Percentiles rank a stretch among this genome's conserved stretches.
phyloP scores from a whole-genome alignment of 1,140 invertebrate genomes.

The Meloidogyne exigua region DNA sequence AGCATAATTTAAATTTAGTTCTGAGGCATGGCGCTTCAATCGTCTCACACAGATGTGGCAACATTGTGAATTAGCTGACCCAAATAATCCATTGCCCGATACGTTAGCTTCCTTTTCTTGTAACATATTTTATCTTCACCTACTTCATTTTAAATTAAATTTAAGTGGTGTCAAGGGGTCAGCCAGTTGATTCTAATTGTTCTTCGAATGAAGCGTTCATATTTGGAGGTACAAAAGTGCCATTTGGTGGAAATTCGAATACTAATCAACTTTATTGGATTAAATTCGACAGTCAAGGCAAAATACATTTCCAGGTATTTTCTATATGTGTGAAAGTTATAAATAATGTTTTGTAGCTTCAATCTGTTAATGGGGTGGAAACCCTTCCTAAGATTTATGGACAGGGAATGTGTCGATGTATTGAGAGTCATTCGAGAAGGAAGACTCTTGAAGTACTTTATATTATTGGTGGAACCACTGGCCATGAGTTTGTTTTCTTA shows the following conservation, averaged over 20 bases:
- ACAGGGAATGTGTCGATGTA: conserved; percentile 16
- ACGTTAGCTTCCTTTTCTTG: conserved; percentile 35
- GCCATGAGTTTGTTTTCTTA: conserved; percentile 30
- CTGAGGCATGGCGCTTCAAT: conserved; percentile 40
- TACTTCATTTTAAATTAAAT: not conserved
- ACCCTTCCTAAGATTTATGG: not conserved
- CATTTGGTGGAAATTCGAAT: conserved; percentile 75
- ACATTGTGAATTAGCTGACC: conserved; percentile 20
- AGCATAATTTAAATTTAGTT: conserved; percentile 3
- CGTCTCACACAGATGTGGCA: conserved; percentile 33
- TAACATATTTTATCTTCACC: not conserved
- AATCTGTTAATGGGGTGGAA: not conserved
- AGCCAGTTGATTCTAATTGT: not conserved
- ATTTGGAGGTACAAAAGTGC: conserved; percentile 82
- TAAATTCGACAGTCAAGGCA: conserved; percentile 67
- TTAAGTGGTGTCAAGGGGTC: not conserved
- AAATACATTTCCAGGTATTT: conserved; percentile 23
- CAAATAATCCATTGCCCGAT: conserved; percentile 12
- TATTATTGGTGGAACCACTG: conserved; percentile 24
- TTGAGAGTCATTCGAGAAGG: not conserved
- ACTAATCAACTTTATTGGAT: conserved; percentile 75
- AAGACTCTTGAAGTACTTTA: not conserved
- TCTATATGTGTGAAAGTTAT: not conserved
- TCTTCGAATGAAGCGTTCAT: conserved; percentile 72
- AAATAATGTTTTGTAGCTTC: not conserved